Base-by-base conservation (phyloP, 2,888 invertebrate genomes). In the Clitarchus hookeri region DNA sequence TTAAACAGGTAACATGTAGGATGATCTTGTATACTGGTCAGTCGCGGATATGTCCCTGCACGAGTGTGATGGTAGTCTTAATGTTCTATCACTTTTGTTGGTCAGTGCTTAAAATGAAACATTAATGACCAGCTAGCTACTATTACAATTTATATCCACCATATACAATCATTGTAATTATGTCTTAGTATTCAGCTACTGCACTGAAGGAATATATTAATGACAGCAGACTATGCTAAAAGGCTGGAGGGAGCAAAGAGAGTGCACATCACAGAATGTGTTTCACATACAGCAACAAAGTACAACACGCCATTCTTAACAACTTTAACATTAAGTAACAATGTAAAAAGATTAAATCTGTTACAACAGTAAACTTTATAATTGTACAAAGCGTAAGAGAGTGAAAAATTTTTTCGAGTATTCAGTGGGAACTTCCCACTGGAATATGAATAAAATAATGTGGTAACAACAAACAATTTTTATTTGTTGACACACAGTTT, bases 311-410 rank as follows among this genome's bases (percentile, higher is more conserved):
- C 65, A 65, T 65, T 65, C 65, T 65, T 23, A 65, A 65, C 65
- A 65, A 48, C 48, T 65, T 65, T n/a, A 65, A 65, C 65, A 65
- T 65, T 65, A 65, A 65, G 65, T 65, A 65, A 65, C 65, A 65
- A 65, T 65, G 65, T 65, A 65, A 65, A 65, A 65, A 65, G 65
- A 65, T 65, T 65, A 65, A 65, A 65, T 65, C 65, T 65, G 65
- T 65, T 11, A 65, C 65, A 65, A 65, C 65, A 65, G 65, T 65
- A 65, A 65, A 65, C n/a, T 8, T 65, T 65, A 53, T 23, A 8
- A 11, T n/a, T 65, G 65, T 65, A 65, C 65, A 65, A 65, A 65
- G 65, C 65, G 65, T 65, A 65, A 65, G 65, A 65, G n/a, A 23
- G 65, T 65, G 65, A 65, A 65, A 65, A 65, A 65, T 9, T 65